Percentiles rank a stretch among this genome's conserved stretches.
Conservation (phyloP, 2,797 vertebrate species). For the Brachymystax lenok region DNA sequence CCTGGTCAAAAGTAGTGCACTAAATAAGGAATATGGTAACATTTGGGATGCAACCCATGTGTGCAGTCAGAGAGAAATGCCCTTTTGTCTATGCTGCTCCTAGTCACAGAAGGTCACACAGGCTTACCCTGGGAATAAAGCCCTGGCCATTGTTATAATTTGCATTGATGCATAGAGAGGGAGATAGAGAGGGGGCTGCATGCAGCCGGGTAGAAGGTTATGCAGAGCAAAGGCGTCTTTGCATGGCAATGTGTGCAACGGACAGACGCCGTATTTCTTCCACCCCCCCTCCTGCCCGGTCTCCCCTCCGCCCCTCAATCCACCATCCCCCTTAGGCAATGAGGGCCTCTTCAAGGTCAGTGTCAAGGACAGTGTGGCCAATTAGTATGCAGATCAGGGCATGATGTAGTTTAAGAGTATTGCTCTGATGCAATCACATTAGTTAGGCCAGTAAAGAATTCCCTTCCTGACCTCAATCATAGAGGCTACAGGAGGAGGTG, state of each 20-base stretch:
- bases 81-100: slow-evolving; percentile 76
- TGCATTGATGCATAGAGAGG: slow-evolving; percentile 79
- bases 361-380: slow-evolving; percentile 85
- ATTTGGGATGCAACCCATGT: slow-evolving; percentile 37
- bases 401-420: slow-evolving; percentile 91
- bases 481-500: slow-evolving; percentile 65
- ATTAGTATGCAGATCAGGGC: slow-evolving; percentile 96
- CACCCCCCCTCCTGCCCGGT: neutral
- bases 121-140: slow-evolving; percentile 78
- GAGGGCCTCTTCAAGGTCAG: slow-evolving; percentile 84
- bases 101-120: slow-evolving; percentile 79
- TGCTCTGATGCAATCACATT: slow-evolving; percentile 96
- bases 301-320: slow-evolving; percentile 26
- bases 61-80: slow-evolving; percentile 75
- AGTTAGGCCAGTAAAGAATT: slow-evolving; percentile 88
- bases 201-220: slow-evolving; percentile 50
- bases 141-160: slow-evolving; percentile 81
- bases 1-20: neutral
- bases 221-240: slow-evolving; percentile 71
- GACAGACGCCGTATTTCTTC: slow-evolving; percentile 81
- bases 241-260: slow-evolving; percentile 85
- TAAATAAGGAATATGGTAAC: neutral
- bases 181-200: slow-evolving; percentile 8
- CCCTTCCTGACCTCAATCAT: slow-evolving; percentile 90
- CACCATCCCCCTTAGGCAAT: slow-evolving; percentile 67